A percentile compares a stretch with the other conserved stretches of the same genome.
Evolutionary conservation across 2,797 vertebrate genomes (phyloP).

Genomic region (Lerista edwardsae): DNA sequence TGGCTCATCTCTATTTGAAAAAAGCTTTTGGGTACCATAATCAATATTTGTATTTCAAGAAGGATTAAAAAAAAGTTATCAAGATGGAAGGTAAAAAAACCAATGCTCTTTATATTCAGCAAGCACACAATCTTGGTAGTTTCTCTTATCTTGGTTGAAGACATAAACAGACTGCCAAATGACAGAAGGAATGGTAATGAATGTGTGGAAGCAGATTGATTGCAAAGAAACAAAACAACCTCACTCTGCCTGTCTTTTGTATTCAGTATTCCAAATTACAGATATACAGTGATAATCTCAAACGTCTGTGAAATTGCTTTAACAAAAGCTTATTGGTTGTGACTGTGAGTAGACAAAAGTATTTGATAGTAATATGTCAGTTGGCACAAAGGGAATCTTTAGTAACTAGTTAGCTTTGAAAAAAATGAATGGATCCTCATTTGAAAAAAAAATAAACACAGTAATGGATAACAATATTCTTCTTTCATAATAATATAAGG

Average conservation of each 20-base stretch:
- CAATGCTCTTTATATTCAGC: neutral
- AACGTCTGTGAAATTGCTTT: neutral
- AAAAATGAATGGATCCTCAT: neutral
- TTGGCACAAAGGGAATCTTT: neutral
- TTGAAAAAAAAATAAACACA: neutral
- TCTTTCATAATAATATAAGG: neutral
- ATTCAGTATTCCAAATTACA: neutral
- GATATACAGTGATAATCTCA: neutral
- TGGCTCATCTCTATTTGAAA: neutral
- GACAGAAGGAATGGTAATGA: neutral
- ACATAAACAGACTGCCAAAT: neutral
- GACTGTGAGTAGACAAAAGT: neutral
- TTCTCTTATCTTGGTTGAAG: neutral
- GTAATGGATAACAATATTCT: neutral
- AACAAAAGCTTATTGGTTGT: neutral
- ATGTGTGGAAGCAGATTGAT: neutral
- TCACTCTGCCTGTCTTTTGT: neutral
- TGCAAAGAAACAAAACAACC: neutral
- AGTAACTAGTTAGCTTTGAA: neutral
- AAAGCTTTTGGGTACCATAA: fast-evolving
- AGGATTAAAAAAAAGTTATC: neutral
- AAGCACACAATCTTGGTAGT: neutral
- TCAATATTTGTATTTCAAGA: neutral
- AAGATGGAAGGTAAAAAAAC: neutral
- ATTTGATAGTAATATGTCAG: neutral